Evolutionary conservation across 2,113 vertebrate species (phyloP).

Genomic region (Tylochromis polylepis): DNA sequence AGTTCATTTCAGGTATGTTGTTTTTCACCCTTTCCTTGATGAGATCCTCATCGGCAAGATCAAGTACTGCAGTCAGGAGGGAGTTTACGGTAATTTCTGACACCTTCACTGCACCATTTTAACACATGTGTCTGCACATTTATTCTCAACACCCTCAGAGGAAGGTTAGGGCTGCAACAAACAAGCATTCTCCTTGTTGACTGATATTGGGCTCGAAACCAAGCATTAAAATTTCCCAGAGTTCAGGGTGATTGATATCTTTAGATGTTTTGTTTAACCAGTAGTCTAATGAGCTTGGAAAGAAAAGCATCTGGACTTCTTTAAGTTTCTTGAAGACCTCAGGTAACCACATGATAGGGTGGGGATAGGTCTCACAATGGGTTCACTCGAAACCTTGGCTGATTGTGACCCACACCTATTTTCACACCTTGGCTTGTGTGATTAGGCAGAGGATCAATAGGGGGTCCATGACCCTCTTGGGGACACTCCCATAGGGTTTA

Average conservation of each 20-base stretch:
- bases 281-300: too few relatives aligned
- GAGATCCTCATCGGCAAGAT: conserved; percentile 93
- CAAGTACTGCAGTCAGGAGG: conserved; percentile 94
- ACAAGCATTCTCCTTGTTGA: not conserved
- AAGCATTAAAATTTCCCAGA: not conserved
- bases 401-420: too few relatives aligned
- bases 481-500: too few relatives aligned
- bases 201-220: not conserved
- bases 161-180: not conserved
- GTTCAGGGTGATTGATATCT: not conserved
- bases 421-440: too few relatives aligned
- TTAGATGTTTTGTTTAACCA: not conserved
- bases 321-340: too few relatives aligned
- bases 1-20: conserved; percentile 95
- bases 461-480: too few relatives aligned
- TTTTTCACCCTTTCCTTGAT: conserved; percentile 94
- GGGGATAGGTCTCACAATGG: too few relatives aligned
- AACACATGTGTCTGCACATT: not conserved
- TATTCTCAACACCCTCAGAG: not conserved
- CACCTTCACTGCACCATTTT: not conserved
- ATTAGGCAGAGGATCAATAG: too few relatives aligned
- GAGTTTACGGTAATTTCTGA: conserved; percentile 86
- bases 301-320: too few relatives aligned
- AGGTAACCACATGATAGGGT: too few relatives aligned
- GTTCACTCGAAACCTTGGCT: too few relatives aligned